Conservation (phyloP, 2,797 vertebrate genomes). For the Anabacerthia variegaticeps region DNA sequence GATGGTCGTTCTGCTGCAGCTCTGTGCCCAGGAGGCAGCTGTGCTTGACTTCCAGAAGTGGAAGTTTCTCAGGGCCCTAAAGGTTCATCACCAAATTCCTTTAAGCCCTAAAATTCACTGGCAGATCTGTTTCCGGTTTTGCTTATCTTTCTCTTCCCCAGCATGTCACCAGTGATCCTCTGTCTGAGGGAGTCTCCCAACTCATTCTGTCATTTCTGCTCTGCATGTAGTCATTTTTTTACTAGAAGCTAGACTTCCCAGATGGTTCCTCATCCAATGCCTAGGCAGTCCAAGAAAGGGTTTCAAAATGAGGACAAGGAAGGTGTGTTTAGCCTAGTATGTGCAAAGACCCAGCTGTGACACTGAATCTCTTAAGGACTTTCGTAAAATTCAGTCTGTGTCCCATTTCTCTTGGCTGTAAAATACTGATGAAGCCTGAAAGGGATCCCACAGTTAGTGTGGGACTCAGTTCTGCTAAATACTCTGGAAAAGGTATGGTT, state of each 20-base stretch:
- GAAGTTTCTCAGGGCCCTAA: not conserved
- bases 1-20: not conserved
- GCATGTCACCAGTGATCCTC: not conserved
- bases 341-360: not conserved
- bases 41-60: not conserved
- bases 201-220: not conserved
- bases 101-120: not conserved
- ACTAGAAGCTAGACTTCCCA: not conserved
- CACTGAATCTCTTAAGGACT: not conserved
- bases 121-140: not conserved
- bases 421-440: not conserved
- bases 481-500: not conserved
- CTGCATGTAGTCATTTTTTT: not conserved
- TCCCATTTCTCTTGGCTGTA: not conserved
- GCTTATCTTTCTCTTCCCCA: not conserved
- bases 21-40: not conserved
- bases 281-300: not conserved
- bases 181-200: not conserved
- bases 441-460: not conserved
- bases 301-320: not conserved
- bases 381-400: not conserved
- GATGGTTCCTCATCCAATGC: not conserved
- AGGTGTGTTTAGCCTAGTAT: not conserved
- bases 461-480: not conserved
- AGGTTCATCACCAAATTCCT: not conserved